Percentiles rank a stretch among this genome's conserved stretches.
Evolutionary conservation across 2,797 vertebrate species (phyloP).

Genomic region (Oreonectes daqikongensis): DNA sequence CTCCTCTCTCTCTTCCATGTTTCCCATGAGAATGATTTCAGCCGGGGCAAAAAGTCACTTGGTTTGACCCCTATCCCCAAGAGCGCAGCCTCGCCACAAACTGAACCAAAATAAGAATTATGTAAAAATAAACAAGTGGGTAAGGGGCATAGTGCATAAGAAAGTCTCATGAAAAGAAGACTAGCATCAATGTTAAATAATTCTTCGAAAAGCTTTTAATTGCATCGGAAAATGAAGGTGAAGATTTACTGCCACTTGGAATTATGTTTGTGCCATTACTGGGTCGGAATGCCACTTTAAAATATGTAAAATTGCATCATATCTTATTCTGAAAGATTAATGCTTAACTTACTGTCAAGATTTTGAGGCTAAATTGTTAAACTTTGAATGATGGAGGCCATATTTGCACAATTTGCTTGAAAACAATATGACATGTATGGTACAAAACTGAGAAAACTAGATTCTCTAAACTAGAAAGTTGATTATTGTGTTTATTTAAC

Average conservation of each 20-base stretch:
- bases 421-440: too few species aligned
- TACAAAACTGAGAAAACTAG: too few species aligned
- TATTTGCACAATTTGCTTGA: too few species aligned
- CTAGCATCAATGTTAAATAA: conserved; percentile 24
- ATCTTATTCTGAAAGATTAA: background rate
- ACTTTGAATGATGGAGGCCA: background rate
- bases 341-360: background rate
- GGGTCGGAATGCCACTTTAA: background rate
- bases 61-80: conserved; percentile 53
- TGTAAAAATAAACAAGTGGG: conserved; percentile 62
- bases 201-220: background rate
- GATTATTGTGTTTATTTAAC: too few species aligned
- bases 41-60: conserved; percentile 66
- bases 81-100: conserved; percentile 54
- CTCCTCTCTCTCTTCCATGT: conserved; percentile 42
- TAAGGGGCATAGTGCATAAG: conserved; percentile 54
- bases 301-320: background rate
- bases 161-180: conserved; percentile 52
- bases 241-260: background rate
- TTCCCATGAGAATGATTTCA: conserved; percentile 75
- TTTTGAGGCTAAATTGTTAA: background rate
- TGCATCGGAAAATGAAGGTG: background rate
- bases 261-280: background rate
- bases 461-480: too few species aligned
- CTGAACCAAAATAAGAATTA: conserved; percentile 60